Base-by-base conservation (phyloP, 1,140 invertebrate species). In the Nixonia krombeini region DNA sequence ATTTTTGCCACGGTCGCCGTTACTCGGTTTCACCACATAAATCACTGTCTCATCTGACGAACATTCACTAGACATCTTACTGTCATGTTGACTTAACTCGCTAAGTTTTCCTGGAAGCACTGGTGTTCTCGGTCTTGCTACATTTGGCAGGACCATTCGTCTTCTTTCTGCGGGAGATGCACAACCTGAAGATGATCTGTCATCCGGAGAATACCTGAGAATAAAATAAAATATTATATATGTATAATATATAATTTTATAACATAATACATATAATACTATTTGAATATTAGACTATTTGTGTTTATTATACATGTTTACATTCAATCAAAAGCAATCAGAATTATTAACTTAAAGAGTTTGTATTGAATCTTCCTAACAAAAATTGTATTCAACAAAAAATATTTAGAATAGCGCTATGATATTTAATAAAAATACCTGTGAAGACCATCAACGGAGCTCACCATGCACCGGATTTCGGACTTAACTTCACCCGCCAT, bases 401-500 rank as follows among this genome's bases (percentile, higher is more conserved):
- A 33, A 49, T 40, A 9, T n/a, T 2, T 26, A 29, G 3, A 12
- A 42, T 17, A 40, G 6, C n/a, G n/a, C n/a, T 1, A 18, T 17
- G 6, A 35, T 42, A n/a, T 2, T 21, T 21, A 2, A 38, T 4
- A 31, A 31, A n/a, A 26, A 68, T 21, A 76, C 79, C 82, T 80
- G 16, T 82, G 80, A n/a, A 92, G 88, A 68, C 90, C 90, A 67
- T 92, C 91, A 0, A 92, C 91, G 18, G 89, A 89, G 72, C 87
- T 92, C 9, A 93, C 86, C 83, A 88, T 87, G 49, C 82, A 82
- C 25, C 91, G 85, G 45, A 93, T 91, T 75, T 93, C 91, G 9
- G 90, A 89, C 75, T 92, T 93, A 6, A 93, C 89, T 81, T 93
- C 91, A 52, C 90, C 91, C 9, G 91, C 91, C 89, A 93, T 91